phyloP scores from a whole-genome alignment of 2,113 vertebrate genomes.

The Picathartes gymnocephalus region DNA sequence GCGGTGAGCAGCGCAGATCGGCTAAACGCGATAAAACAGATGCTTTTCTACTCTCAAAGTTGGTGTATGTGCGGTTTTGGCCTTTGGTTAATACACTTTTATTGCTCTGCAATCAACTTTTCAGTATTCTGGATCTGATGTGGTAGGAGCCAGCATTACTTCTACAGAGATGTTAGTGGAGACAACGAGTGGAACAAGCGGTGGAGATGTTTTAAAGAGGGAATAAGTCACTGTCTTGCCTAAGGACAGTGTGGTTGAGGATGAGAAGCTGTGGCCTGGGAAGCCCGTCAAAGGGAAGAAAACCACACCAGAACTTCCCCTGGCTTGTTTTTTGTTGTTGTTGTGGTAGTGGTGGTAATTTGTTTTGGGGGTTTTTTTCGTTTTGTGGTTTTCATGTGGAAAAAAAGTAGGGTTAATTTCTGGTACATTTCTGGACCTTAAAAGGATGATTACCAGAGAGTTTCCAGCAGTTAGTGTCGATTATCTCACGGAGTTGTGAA shows the following conservation, averaged over 20 bases:
- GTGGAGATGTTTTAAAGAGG: constrained; percentile 21
- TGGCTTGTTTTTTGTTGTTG: background rate
- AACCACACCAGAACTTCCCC: background rate
- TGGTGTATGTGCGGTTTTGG: background rate
- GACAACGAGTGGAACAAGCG: background rate
- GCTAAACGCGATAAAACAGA: background rate
- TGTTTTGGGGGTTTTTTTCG: fast-evolving
- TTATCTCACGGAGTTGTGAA: background rate
- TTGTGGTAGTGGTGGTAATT: background rate
- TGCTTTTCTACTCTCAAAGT: background rate
- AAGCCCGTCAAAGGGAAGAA: background rate
- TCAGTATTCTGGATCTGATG: background rate
- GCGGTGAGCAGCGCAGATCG: background rate
- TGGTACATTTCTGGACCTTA: background rate
- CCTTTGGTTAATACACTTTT: background rate
- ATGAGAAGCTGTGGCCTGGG: background rate
- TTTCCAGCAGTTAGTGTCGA: background rate
- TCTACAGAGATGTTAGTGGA: background rate
- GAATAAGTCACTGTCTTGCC: constrained; percentile 29
- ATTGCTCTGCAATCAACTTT: background rate
- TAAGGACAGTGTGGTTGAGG: background rate
- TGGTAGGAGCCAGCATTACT: background rate
- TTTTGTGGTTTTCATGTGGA: background rate
- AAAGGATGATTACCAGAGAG: background rate
- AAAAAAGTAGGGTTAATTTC: background rate